phyloP scores from a whole-genome alignment of 2,113 vertebrate species.

The Hippocampus zosterae region DNA sequence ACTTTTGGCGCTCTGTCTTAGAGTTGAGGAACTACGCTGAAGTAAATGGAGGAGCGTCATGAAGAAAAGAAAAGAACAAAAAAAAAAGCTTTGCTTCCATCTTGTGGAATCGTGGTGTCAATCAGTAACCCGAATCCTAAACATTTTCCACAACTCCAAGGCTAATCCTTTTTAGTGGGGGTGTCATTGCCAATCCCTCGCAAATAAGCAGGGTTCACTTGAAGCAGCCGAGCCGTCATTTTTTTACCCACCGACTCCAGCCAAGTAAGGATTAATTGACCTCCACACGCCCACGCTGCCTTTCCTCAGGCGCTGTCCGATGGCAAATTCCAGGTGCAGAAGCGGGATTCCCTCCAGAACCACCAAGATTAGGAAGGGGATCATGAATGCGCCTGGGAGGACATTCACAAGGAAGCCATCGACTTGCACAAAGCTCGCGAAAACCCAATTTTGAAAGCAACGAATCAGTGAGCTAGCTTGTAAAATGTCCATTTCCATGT shows the following conservation, averaged over 20 bases:
- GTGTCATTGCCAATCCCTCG: no score
- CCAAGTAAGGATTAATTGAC: conserved; percentile 81
- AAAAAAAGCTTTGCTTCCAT: no score
- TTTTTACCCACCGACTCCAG: conserved; percentile 81
- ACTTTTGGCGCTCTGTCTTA: neutral
- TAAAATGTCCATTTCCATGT: neutral
- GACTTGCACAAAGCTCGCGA: neutral
- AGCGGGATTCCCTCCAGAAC: conserved; percentile 91
- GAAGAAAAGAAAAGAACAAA: neutral
- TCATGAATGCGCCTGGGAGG: conserved; percentile 91
- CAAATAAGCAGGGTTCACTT: neutral
- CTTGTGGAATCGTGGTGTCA: no score
- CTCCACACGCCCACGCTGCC: conserved; percentile 88
- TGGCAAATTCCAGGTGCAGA: conserved; percentile 91
- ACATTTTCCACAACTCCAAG: no score
- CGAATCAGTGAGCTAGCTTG: no score
- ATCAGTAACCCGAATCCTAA: no score
- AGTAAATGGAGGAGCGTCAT: neutral
- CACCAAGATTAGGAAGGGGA: conserved; percentile 92
- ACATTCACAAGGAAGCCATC: conserved; percentile 8
- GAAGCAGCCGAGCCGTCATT: no score
- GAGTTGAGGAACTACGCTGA: no score
- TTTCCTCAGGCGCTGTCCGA: conserved; percentile 88
- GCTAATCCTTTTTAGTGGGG: no score
- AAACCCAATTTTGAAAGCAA: neutral